Base-by-base conservation (phyloP, 2,797 vertebrate species). In the Channa striata region DNA sequence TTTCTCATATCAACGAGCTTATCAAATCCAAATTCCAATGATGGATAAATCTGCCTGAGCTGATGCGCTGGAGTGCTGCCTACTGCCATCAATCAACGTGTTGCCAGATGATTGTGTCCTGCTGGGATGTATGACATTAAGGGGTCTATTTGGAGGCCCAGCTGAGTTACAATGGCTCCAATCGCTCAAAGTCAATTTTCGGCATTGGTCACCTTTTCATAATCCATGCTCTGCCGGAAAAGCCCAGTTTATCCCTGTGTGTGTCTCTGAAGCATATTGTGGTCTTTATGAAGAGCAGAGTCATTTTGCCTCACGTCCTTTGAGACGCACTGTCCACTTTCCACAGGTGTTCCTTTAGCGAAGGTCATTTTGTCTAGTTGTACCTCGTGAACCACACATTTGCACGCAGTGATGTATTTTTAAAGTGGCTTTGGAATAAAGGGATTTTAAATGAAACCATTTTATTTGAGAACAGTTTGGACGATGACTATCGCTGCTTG, bases 1-100 rank as follows among this genome's bases (percentile, higher is more conserved):
- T 89, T 87, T 85, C 82, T 89, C 81, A 85, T 80, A 88, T 90
- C 80, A 87, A 72, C 59, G 67, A 82, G 82, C 76, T 91, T 88
- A 90, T 89, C 82, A 91, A 89, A 91, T 91, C 83, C 81, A 87
- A 87, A 92, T 91, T 83, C 80, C 64, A 72, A 78, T 90, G 92
- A 92, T 93, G 87, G 91, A 92, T 93, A 92, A 91, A 93, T 91
- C 84, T 86, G 84, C 81, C 79, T 72, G 76, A 23, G 78, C 77
- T 66, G 90, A 86, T 83, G 81, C 56, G 77, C 86, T 67, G 69
- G 73, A 80, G 80, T 84, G 81, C 48, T 4, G 53, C 63, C 72
- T 59, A 77, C 80, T 87, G 77, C 84, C 62, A 91, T 92, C 89
- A 79, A 87, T 93, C 91, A 91, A 65, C 23, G n/a, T 68, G 77